phyloP scores from a whole-genome alignment of 2,797 vertebrate genomes.

The Macroramphosus scolopax region DNA sequence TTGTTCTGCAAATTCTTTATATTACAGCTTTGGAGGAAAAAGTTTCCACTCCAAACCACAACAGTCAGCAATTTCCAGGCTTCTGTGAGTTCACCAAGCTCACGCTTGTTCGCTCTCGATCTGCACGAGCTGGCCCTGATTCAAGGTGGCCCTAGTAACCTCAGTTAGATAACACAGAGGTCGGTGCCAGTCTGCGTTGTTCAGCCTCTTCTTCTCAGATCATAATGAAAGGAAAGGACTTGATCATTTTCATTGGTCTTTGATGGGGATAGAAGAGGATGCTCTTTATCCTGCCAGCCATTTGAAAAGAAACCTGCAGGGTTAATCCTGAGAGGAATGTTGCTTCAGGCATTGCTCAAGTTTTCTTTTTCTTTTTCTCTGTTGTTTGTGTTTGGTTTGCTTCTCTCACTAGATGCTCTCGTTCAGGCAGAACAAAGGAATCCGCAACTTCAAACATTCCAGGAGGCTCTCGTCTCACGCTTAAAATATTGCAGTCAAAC shows the following conservation, averaged over 20 bases:
- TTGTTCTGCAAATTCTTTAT: conserved; percentile 54
- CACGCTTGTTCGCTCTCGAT: conserved; percentile 34
- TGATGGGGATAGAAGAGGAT: conserved; percentile 60
- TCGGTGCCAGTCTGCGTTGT: conserved; percentile 35
- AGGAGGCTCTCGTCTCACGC: conserved; percentile 24
- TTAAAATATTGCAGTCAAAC: conserved; percentile 40
- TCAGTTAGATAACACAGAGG: conserved; percentile 52
- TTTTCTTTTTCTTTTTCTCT: conserved; percentile 35
- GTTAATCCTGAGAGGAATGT: conserved; percentile 53
- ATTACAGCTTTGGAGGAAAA: conserved; percentile 32
- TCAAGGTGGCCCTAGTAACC: conserved; percentile 43
- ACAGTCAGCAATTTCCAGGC: conserved; percentile 50
- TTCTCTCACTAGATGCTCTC: conserved; percentile 50
- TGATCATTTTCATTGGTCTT: conserved; percentile 50
- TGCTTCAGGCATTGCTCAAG: conserved; percentile 45
- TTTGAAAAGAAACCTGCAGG: conserved; percentile 54
- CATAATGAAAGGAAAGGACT: conserved; percentile 53
- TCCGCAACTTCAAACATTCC: conserved; percentile 43
- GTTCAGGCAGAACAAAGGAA: conserved; percentile 35
- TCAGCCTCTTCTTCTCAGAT: conserved; percentile 57
- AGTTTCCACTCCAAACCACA: conserved; percentile 46
- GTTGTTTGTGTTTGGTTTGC: conserved; percentile 32
- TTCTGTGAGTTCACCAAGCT: conserved; percentile 31
- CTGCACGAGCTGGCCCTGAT: conserved; percentile 29
- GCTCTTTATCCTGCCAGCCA: conserved; percentile 50